Conservation (phyloP, 2,888 invertebrate species). For the Ernsta delagoae region DNA sequence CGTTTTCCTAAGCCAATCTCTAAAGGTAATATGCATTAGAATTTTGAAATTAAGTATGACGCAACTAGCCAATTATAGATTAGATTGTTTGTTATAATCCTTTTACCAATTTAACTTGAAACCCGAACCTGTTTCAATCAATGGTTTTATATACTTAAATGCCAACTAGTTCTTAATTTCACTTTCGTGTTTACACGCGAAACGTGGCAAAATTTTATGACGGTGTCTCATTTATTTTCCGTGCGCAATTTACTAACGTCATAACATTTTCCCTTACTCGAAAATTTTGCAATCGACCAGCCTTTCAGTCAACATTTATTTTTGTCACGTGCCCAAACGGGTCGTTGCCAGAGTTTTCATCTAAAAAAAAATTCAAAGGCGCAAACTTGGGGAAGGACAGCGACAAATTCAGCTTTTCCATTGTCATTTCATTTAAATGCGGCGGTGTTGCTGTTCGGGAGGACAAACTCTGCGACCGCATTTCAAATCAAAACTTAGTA, state of each 20-base stretch:
- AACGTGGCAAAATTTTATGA: conserved; percentile 4
- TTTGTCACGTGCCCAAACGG: conserved; percentile 40
- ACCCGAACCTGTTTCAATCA: too few species aligned
- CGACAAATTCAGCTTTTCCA: conserved; percentile 20
- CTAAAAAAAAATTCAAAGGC: conserved; percentile 28
- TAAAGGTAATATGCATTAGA: too few species aligned
- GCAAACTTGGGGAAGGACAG: conserved; percentile 10
- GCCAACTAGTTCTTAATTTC: background rate
- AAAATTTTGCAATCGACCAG: conserved; percentile 13
- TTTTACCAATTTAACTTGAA: too few species aligned
- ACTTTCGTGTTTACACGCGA: background rate
- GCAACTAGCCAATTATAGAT: too few species aligned
- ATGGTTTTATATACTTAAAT: background rate
- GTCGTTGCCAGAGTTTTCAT: conserved; percentile 24
- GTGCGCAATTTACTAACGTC: conserved; percentile 7
- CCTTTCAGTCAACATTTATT: conserved; percentile 32
- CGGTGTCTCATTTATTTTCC: conserved; percentile 15
- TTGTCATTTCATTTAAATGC: conserved; percentile 61
- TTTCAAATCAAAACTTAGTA: conserved; percentile 47
- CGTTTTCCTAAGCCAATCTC: too few species aligned
- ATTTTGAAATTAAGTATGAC: too few species aligned
- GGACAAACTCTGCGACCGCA: conserved; percentile 57
- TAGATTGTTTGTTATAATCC: too few species aligned
- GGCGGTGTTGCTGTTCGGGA: conserved; percentile 57
- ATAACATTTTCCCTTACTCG: conserved; percentile 20